Conservation (phyloP, 2,113 vertebrate species). For the Deroptyus accipitrinus region DNA sequence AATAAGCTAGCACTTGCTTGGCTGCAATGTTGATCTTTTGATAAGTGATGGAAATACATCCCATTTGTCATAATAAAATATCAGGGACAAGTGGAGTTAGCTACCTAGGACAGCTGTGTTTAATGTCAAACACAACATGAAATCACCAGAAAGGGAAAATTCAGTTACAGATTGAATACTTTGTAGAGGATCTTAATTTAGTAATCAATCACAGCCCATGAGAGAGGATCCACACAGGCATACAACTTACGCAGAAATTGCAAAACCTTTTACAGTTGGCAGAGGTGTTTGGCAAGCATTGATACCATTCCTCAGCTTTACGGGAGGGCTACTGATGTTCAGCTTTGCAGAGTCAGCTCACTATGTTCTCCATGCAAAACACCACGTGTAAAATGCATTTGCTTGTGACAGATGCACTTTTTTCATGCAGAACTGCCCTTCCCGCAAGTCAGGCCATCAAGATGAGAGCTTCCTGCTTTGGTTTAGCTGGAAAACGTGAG, state of each 20-base stretch:
- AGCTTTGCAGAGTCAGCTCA: neutral
- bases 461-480: constrained; percentile 2
- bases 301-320: neutral
- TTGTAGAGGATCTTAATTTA: neutral
- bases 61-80: constrained; percentile 50
- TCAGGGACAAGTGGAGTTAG: neutral
- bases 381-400: accelerated
- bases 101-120: constrained; percentile 14
- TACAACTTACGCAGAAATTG: neutral
- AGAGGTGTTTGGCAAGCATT: neutral
- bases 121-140: neutral
- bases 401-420: neutral
- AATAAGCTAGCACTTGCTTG: constrained; percentile 44
- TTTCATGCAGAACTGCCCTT: constrained; percentile 7
- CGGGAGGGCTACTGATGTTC: accelerated
- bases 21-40: constrained; percentile 36
- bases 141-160: neutral
- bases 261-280: neutral
- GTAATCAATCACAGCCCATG: neutral
- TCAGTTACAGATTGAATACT: neutral
- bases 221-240: neutral
- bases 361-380: neutral
- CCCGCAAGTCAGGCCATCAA: neutral
- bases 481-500: constrained; percentile 21
- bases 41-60: constrained; percentile 42